These are phyloP conservation scores for Temnothorax curvispinosus DNA, from an alignment of 1,140 invertebrate genomes.

Conservation along the genomic window DNA sequence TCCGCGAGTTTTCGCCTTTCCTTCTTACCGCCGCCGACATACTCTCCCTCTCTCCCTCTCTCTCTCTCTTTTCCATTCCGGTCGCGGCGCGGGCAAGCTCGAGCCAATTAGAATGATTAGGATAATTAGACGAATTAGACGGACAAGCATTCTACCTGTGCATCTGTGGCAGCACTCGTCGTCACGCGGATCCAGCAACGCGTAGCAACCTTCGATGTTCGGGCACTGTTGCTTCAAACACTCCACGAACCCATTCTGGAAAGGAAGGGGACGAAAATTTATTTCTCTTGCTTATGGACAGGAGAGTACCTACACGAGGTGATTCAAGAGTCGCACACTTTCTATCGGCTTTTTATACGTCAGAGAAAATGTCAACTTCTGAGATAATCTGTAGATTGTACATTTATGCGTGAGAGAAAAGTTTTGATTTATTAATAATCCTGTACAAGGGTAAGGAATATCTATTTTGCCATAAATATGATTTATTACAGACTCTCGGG, in stretches of 20 bases:
- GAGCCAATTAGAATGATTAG: conserved; percentile 45
- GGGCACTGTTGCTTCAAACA: conserved; percentile 89
- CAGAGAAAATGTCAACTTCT: neutral
- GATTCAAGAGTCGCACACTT: neutral
- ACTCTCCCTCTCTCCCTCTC: neutral
- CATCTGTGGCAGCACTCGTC: conserved; percentile 89
- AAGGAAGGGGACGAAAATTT: conserved; percentile 11
- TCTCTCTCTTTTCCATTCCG: neutral
- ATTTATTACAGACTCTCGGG: neutral
- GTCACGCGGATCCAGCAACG: conserved; percentile 86
- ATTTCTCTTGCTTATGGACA: neutral
- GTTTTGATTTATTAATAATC: neutral
- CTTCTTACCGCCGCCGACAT: conserved; percentile 8
- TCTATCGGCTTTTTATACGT: neutral
- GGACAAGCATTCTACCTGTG: conserved; percentile 87
- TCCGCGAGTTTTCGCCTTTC: conserved; percentile 53
- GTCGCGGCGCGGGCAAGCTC: neutral
- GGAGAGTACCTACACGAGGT: neutral
- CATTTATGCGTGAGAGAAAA: neutral
- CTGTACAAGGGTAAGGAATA: neutral
- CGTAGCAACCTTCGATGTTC: conserved; percentile 89
- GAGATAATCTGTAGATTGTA: neutral
- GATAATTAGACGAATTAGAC: conserved; percentile 48
- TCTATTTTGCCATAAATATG: neutral
- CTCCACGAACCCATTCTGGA: conserved; percentile 91